Base-by-base conservation (phyloP, 2,888 invertebrate genomes). In the Yponomeuta plumbellus region DNA sequence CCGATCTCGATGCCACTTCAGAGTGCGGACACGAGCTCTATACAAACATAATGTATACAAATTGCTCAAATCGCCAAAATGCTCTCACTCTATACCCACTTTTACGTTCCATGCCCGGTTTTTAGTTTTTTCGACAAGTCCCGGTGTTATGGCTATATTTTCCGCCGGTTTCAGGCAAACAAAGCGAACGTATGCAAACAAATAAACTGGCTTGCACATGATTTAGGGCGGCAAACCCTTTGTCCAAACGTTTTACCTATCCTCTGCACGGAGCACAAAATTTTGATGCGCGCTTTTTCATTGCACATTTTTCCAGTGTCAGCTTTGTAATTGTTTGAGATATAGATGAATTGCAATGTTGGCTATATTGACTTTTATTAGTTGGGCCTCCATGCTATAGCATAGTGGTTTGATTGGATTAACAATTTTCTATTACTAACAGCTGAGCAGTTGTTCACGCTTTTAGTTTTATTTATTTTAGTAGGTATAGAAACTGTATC, bases 201-300 rank as follows among this genome's bases (percentile, higher is more conserved):
- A 65, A 66, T 66, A 59, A 59, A 26, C 40, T 52, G 20, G 21
- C 21, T 22, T 40, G 21, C 58, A 11, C 22, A 44, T 64, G 66
- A 67, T 67, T 58, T 67, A 67, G 58, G 34, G 64, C 63, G 58
- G 64, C 56, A 59, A 64, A 26, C 63, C 63, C 64, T 67, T 64
- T 64, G n/a, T 61, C 22, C 26, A 61, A 66, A 66, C 13, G 44
- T 40, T 23, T 58, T 26, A 57, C 22, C 13, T 44, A 52, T 52
- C 59, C 59, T 23, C 56, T 34, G 17, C n/a, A 44, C 23, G n/a
- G 5, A 61, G 56, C 44, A n/a, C 34, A n/a, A 40, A 39, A 20
- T 44, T 44, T 22, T 52, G 44, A 52, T 52, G 23, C 26, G 64
- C 65, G 39, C 23, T 64, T 64, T 23, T 22, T 65, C 17, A 26